Conservation (phyloP, 1,140 invertebrate species). For the Sitobion miscanthi region DNA sequence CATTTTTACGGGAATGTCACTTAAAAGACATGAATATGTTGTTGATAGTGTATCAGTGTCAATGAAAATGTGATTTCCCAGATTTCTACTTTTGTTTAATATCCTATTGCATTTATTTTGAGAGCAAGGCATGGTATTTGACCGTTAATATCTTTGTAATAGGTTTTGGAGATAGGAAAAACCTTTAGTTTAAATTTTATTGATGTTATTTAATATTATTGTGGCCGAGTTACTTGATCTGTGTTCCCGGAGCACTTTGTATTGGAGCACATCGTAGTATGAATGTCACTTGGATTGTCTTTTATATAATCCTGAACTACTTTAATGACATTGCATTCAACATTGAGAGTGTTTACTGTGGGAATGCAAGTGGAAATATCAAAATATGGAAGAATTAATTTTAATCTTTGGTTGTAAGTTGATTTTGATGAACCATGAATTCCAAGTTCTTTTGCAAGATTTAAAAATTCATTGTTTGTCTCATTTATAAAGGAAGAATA, state of each 20-base stretch:
- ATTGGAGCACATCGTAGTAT: neutral
- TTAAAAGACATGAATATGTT: too few relatives aligned
- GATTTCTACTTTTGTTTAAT: too few relatives aligned
- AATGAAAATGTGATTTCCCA: too few relatives aligned
- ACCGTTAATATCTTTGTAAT: neutral
- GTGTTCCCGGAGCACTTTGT: neutral
- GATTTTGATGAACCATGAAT: neutral
- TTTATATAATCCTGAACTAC: neutral
- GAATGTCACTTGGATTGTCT: neutral
- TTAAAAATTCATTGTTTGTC: neutral
- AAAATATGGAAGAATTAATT: conserved; percentile 12
- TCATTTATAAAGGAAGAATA: neutral
- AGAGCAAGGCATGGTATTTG: neutral
- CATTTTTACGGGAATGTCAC: too few relatives aligned
- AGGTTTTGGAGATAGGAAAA: too few relatives aligned
- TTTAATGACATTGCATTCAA: neutral
- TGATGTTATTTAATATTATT: neutral
- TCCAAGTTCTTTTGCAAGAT: neutral
- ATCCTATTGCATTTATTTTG: too few relatives aligned
- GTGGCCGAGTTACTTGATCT: neutral
- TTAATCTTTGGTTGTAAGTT: neutral
- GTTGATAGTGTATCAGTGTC: too few relatives aligned
- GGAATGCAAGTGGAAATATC: neutral
- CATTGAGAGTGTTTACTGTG: neutral
- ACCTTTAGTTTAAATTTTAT: neutral